Base-by-base conservation (phyloP, 2,888 invertebrate species). In the Linnaemya tessellans region DNA sequence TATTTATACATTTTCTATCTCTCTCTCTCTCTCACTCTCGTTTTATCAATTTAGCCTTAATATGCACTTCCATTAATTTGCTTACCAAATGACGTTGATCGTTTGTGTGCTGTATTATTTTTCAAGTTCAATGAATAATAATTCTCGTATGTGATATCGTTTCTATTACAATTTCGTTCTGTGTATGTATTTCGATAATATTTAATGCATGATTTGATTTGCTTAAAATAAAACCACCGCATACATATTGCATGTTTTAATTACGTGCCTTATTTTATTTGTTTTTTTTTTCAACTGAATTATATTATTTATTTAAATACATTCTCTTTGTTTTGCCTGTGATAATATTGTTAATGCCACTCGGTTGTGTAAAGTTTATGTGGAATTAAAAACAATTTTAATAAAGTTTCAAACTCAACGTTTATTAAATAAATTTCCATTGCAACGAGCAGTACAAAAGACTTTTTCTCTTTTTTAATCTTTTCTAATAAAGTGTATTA, bases 101-200 rank as follows among this genome's bases (percentile, higher is more conserved):
- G 58, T 35, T 46, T 65, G 5, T 43, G 25, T 10, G 25, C 22
- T n/a, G 4, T 35, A 0, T n/a, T n/a, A 18, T 11, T 65, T 70
- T 70, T 60, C 78, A 78, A 78, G 78, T 78, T 78, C 68, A 78
- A 41, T 70, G 60, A 60, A 70, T 60, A 78, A 68, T 51, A 62
- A 68, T 78, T 68, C 41, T 78, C 41, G 46, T 22, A 46, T 67
- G 58, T 46, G 5, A 77, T 43, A 25, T 58, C 13, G 25, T 54
- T 25, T 74, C 51, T 41, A 62, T 54, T 64, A 15, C 22, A 49
- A 46, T 67, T 20, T 22, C 13, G 58, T n/a, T n/a, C n/a, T n/a
- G n/a, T 70, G 30, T 46, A 18, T 25, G 25, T 60, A 1, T 22
- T 58, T 56, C 65, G 54, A 22, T 67, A 49, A 1, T 5, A 30